A percentile compares a stretch with the other conserved stretches of the same genome.
Evolutionary conservation across 2,888 invertebrate species (phyloP).

Genomic region (Shargacucullia verbasci): DNA sequence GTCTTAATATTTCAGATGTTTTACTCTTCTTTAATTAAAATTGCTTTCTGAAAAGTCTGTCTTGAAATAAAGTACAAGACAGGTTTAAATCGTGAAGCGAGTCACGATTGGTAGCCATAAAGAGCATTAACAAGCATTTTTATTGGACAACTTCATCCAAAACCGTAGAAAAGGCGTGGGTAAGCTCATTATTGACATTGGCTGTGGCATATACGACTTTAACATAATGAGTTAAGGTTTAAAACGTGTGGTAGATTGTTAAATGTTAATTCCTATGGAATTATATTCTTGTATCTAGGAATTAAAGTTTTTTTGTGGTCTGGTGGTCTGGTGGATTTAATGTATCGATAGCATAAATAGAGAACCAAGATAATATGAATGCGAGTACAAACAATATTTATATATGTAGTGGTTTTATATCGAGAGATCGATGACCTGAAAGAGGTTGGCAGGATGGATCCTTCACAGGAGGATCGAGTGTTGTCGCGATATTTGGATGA

Average conservation of each 20-base stretch:
- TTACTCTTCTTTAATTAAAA: no score
- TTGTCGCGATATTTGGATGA: no score
- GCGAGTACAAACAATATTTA: no score
- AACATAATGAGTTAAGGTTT: background rate
- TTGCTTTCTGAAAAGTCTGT: background rate
- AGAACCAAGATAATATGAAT: no score
- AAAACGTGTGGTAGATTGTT: slow-evolving; percentile 1
- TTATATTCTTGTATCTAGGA: slow-evolving; percentile 26
- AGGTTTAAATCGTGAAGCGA: slow-evolving; percentile 18
- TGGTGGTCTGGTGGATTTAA: slow-evolving; percentile 5
- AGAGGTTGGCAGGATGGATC: no score
- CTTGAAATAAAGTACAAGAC: background rate
- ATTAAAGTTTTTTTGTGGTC: slow-evolving; percentile 11
- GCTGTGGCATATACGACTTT: slow-evolving; percentile 3
- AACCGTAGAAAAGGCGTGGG: slow-evolving; percentile 32
- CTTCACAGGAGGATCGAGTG: no score
- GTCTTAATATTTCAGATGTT: no score
- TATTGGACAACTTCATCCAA: slow-evolving; percentile 42
- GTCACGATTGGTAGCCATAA: slow-evolving; percentile 25
- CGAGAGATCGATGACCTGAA: no score
- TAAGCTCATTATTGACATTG: slow-evolving; percentile 7
- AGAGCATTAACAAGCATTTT: slow-evolving; percentile 36
- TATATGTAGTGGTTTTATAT: no score
- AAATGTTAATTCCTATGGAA: slow-evolving; percentile 13
- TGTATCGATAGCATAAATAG: slow-evolving; percentile 2